phyloP scores from a whole-genome alignment of 1,140 invertebrate species.

The Achroia grisella region DNA sequence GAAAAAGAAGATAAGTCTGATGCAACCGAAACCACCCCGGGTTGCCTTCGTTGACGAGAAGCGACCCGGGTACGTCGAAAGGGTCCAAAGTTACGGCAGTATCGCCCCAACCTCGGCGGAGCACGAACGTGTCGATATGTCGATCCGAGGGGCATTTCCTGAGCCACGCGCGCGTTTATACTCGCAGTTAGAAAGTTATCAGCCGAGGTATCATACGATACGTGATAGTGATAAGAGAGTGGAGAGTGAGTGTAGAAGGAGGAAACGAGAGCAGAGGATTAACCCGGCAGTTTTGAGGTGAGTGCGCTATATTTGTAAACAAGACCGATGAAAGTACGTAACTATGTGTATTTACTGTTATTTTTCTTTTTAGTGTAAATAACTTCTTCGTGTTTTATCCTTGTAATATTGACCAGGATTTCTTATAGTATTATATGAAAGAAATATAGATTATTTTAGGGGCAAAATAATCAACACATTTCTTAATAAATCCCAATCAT shows the following conservation, averaged over 20 bases:
- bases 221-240: conserved; percentile 65
- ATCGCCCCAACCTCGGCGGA: conserved; percentile 39
- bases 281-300: conserved; percentile 40
- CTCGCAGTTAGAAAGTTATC: conserved; percentile 70
- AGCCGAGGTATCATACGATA: conserved; percentile 70
- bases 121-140: conserved; percentile 47
- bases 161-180: conserved; percentile 55
- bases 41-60: conserved; percentile 60
- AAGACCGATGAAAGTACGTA: too few species aligned
- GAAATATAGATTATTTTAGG: too few species aligned
- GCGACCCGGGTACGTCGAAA: conserved; percentile 49
- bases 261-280: conserved; percentile 47
- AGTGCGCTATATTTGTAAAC: conserved; percentile 7
- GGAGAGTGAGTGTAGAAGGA: conserved; percentile 55
- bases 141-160: conserved; percentile 39
- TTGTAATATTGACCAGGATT: too few species aligned
- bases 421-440: too few species aligned
- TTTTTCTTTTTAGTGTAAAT: not conserved
- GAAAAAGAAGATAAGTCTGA: conserved; percentile 71
- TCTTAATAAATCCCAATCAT: too few species aligned
- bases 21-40: conserved; percentile 63
- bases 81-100: conserved; percentile 37
- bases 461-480: too few species aligned
- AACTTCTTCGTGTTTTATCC: too few species aligned
- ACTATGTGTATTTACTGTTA: too few species aligned